phyloP scores from a whole-genome alignment of 2,888 invertebrate genomes.

The Heterodera filipjevi region DNA sequence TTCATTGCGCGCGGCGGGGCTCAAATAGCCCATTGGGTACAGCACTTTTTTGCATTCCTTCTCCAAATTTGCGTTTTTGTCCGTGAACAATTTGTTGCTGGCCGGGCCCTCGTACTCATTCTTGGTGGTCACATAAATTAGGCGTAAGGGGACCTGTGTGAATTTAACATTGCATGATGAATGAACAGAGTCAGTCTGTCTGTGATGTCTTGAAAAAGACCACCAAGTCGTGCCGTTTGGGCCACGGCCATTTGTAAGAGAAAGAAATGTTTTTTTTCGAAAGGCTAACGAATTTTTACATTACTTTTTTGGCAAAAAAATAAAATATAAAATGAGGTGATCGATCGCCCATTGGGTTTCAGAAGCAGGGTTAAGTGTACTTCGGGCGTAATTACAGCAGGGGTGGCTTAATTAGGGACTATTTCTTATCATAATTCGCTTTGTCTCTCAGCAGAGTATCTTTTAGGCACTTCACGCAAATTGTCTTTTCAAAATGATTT shows the following conservation, averaged over 20 bases:
- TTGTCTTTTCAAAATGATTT: too few species aligned
- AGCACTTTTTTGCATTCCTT: neutral
- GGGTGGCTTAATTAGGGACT: too few species aligned
- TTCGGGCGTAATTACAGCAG: too few species aligned
- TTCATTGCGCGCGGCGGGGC: neutral
- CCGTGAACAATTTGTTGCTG: neutral
- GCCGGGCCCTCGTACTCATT: slow-evolving; percentile 18
- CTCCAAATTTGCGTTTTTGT: slow-evolving; percentile 11
- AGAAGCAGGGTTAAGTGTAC: too few species aligned
- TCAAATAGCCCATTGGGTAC: slow-evolving; percentile 9
- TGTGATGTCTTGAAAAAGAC: neutral
- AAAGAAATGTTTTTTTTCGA: neutral
- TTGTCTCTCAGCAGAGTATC: too few species aligned
- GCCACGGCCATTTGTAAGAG: neutral
- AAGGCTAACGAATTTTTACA: neutral
- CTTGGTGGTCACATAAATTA: slow-evolving; percentile 20
- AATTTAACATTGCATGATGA: neutral
- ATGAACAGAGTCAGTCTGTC: too few species aligned
- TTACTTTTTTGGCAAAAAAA: too few species aligned
- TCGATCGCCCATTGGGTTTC: too few species aligned
- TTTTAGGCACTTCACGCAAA: too few species aligned
- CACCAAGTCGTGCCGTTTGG: neutral
- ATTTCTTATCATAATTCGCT: too few species aligned
- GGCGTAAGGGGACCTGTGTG: neutral
- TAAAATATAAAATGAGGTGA: too few species aligned